phyloP scores from a whole-genome alignment of 30 jellyfish, hydroid and myxozoan species.

The Pelagia noctiluca region DNA sequence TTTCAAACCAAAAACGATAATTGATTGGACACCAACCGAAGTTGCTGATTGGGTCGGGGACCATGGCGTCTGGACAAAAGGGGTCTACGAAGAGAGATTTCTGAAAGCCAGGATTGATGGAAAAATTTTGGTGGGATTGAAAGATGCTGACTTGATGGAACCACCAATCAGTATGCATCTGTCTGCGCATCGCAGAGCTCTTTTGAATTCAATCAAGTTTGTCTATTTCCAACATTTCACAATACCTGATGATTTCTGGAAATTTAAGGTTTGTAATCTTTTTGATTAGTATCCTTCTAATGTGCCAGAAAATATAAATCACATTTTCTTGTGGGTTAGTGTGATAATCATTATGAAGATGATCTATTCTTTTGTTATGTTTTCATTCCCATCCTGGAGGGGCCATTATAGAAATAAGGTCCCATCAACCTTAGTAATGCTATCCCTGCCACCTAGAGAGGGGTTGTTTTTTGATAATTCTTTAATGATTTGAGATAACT shows the following conservation, averaged over 20 bases:
- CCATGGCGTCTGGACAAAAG: constrained; percentile 94
- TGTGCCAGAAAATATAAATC: too few species aligned
- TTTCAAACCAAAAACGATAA: constrained; percentile 67
- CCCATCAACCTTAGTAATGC: too few species aligned
- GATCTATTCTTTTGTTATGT: too few species aligned
- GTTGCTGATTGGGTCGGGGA: constrained; percentile 96
- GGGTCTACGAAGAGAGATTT: constrained; percentile 70
- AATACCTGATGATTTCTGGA: constrained; percentile 84
- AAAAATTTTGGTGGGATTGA: constrained; percentile 58
- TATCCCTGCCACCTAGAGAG: too few species aligned
- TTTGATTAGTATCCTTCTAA: too few species aligned
- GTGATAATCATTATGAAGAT: too few species aligned
- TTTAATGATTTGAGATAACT: too few species aligned
- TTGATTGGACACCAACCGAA: constrained; percentile 92
- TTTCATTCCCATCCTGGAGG: too few species aligned
- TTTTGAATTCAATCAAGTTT: constrained; percentile 58
- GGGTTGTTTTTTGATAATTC: too few species aligned
- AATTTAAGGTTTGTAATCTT: constrained; percentile 68
- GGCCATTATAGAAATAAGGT: too few species aligned
- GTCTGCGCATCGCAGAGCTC: constrained; percentile 76
- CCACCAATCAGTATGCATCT: constrained; percentile 79
- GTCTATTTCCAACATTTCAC: constrained; percentile 21
- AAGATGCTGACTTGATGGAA: constrained; percentile 69
- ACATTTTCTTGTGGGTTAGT: too few species aligned
- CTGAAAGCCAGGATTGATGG: constrained; percentile 96